phyloP scores from a whole-genome alignment of 2,888 invertebrate genomes.

The Drosophila pegasa region DNA sequence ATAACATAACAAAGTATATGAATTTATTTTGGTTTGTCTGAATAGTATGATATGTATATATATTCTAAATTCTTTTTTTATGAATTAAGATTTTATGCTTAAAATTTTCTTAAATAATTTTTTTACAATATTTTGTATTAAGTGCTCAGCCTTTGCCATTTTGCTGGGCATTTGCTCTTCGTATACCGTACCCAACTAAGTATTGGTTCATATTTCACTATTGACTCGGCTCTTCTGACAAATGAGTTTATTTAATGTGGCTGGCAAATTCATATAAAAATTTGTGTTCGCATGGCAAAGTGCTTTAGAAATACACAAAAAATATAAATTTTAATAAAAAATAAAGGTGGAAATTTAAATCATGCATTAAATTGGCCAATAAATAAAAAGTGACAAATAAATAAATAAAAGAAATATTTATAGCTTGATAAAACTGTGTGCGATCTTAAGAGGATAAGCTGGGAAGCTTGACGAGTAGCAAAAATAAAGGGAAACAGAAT shows the following conservation, averaged over 20 bases:
- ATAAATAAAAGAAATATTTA: neutral
- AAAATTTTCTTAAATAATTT: too few species aligned
- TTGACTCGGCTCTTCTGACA: slow-evolving; percentile 10
- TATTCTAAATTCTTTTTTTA: too few species aligned
- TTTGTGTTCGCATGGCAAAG: neutral
- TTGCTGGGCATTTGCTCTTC: neutral
- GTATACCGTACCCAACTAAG: neutral
- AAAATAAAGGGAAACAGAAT: too few species aligned
- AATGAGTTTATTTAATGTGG: slow-evolving; percentile 22
- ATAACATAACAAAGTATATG: too few species aligned
- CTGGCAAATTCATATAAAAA: neutral
- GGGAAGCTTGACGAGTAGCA: neutral
- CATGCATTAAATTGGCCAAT: neutral
- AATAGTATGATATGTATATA: too few species aligned
- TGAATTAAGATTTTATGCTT: too few species aligned
- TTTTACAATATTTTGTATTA: too few species aligned
- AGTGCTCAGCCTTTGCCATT: too few species aligned
- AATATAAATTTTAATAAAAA: neutral
- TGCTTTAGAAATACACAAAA: neutral
- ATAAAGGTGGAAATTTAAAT: neutral
- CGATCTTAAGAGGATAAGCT: neutral
- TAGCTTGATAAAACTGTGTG: neutral
- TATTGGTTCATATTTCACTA: neutral
- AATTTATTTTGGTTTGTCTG: too few species aligned
- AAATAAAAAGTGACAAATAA: neutral